Percentiles rank a stretch among this genome's conserved stretches.
Evolutionary conservation across 2,888 invertebrate genomes (phyloP).

Genomic region (Thalpophila matura): DNA sequence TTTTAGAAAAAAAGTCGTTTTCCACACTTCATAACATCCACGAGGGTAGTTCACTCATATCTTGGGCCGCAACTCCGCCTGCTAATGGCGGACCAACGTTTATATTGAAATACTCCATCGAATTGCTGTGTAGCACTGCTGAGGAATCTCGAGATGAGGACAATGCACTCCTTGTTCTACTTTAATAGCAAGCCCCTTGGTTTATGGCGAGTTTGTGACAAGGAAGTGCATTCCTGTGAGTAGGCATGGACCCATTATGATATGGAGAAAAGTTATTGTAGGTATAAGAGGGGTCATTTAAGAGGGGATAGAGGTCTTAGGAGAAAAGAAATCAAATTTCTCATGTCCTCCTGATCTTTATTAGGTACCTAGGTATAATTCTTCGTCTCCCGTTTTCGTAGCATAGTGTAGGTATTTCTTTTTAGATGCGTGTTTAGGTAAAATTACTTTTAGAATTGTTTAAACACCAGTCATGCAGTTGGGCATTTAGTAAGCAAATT

Average conservation of each 20-base stretch:
- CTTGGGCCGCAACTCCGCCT: constrained; percentile 71
- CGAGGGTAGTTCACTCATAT: constrained; percentile 80
- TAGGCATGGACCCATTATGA: constrained; percentile 36
- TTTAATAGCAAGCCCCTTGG: constrained; percentile 65
- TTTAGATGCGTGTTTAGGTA: no score
- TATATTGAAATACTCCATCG: constrained; percentile 88
- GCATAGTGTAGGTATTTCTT: no score
- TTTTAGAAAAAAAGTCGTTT: constrained; percentile 40
- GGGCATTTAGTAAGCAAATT: no score
- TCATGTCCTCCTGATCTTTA: background rate
- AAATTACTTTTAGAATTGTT: no score
- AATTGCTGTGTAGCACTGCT: constrained; percentile 77
- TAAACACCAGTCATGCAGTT: no score
- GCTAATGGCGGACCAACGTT: constrained; percentile 84
- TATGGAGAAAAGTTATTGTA: constrained; percentile 2
- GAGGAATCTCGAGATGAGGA: constrained; percentile 65
- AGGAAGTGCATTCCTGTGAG: constrained; percentile 43
- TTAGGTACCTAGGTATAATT: no score
- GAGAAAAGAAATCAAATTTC: background rate
- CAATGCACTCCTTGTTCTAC: constrained; percentile 62
- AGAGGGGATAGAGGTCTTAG: no score
- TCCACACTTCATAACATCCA: constrained; percentile 67
- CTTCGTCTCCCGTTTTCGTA: no score
- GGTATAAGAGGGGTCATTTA: background rate
- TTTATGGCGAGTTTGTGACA: constrained; percentile 58